Conservation (phyloP, 2,888 invertebrate genomes). For the Nemapogon koenigi region DNA sequence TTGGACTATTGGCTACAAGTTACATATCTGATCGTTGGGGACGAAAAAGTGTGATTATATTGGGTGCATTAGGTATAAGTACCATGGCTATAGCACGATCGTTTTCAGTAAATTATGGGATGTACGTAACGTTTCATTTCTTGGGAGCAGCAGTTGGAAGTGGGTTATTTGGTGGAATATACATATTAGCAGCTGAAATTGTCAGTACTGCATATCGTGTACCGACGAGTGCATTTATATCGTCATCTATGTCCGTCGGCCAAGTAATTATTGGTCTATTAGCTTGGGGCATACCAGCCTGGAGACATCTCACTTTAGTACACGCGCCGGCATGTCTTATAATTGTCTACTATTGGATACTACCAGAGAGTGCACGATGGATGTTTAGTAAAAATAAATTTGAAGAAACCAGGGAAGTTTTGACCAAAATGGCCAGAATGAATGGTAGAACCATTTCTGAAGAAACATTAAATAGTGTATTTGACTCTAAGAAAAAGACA, state of each 20-base stretch:
- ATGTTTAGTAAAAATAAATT: not conserved
- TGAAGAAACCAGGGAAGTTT: not conserved
- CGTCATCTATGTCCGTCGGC: not conserved
- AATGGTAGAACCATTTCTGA: not conserved
- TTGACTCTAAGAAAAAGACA: not conserved
- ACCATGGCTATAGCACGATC: not conserved
- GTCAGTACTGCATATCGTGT: not conserved
- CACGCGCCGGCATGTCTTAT: constrained; percentile 1
- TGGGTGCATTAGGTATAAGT: not conserved
- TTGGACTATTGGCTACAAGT: constrained; percentile 1
- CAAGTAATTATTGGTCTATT: not conserved
- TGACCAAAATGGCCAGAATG: constrained; percentile 2
- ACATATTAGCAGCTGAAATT: constrained; percentile 1
- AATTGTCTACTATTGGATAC: constrained; percentile 3
- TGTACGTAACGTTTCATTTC: constrained; percentile 4
- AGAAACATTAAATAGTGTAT: not conserved
- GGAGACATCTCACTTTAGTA: constrained; percentile 1
- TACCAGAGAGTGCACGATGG: constrained; percentile 4
- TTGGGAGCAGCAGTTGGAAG: constrained; percentile 1
- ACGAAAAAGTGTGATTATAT: not conserved
- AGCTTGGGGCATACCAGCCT: constrained; percentile 2
- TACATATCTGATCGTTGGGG: constrained; percentile 4
- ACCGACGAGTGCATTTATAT: not conserved
- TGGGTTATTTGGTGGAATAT: not conserved
- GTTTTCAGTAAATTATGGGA: constrained; percentile 3